phyloP scores from a whole-genome alignment of 1,140 invertebrate genomes.

The Tigriopus japonicus region DNA sequence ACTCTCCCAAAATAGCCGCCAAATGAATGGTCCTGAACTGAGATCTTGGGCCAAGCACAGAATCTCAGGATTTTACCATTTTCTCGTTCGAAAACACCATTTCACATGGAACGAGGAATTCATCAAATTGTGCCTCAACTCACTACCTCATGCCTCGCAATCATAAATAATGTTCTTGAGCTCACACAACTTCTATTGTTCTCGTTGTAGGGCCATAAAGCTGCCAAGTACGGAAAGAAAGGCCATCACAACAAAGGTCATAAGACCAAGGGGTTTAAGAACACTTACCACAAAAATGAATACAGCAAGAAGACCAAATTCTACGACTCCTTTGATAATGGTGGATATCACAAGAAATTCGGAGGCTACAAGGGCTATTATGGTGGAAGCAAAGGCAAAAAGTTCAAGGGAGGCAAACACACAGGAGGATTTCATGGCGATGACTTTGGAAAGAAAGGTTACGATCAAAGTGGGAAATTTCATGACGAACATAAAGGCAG shows the following conservation, averaged over 20 bases:
- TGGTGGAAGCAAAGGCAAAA: neutral
- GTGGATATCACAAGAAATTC: conserved; percentile 19
- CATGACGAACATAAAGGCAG: conserved; percentile 6
- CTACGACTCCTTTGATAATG: conserved; percentile 19
- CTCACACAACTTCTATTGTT: too few species aligned
- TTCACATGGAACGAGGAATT: too few species aligned
- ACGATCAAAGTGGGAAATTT: conserved; percentile 4
- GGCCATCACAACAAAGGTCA: conserved; percentile 5
- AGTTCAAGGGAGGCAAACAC: conserved; percentile 10
- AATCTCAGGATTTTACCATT: too few species aligned
- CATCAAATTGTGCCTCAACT: too few species aligned
- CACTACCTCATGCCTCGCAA: too few species aligned
- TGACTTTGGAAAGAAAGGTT: conserved; percentile 16
- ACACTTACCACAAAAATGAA: conserved; percentile 21
- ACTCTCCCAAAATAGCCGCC: too few species aligned
- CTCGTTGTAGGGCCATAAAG: neutral
- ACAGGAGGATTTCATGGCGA: conserved; percentile 12
- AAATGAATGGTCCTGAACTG: too few species aligned
- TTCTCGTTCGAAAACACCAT: too few species aligned
- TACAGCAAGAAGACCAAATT: conserved; percentile 20
- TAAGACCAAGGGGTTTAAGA: conserved; percentile 18
- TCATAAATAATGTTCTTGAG: too few species aligned
- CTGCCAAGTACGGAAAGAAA: conserved; percentile 1
- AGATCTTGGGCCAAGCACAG: too few species aligned
- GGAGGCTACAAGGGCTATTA: conserved; percentile 17